Evolutionary conservation across 2,113 vertebrate genomes (phyloP).

Genomic region (Psittacula cyanocephala): DNA sequence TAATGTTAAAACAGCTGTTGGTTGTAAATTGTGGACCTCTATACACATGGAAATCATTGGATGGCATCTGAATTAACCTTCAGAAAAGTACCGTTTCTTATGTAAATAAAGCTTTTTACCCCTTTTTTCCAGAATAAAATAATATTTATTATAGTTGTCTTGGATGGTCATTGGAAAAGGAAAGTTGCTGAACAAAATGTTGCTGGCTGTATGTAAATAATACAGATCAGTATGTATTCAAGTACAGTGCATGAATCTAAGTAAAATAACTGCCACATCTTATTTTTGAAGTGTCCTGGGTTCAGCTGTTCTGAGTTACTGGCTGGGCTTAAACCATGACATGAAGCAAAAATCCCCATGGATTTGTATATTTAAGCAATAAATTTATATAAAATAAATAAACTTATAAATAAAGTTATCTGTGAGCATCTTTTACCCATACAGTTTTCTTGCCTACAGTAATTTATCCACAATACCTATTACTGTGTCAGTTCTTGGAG

Average conservation of each 20-base stretch:
- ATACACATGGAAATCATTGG: neutral
- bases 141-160: neutral
- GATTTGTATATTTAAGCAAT: neutral
- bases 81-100: neutral
- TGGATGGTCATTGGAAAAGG: neutral
- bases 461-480: neutral
- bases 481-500: neutral
- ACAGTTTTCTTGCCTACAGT: neutral
- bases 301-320: neutral
- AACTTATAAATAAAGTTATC: neutral
- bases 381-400: neutral
- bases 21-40: neutral
- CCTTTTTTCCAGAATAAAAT: neutral
- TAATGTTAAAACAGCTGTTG: neutral
- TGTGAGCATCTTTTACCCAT: neutral
- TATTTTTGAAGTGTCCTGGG: neutral
- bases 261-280: neutral
- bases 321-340: neutral
- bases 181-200: neutral
- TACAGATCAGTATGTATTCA: neutral
- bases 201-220: neutral
- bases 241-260: neutral
- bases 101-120: neutral
- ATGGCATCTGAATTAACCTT: neutral
- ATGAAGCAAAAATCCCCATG: neutral